A percentile compares a stretch with the other conserved stretches of the same genome.
Conservation (phyloP, 2,888 invertebrate genomes). For the Agonopterix subpropinquella region DNA sequence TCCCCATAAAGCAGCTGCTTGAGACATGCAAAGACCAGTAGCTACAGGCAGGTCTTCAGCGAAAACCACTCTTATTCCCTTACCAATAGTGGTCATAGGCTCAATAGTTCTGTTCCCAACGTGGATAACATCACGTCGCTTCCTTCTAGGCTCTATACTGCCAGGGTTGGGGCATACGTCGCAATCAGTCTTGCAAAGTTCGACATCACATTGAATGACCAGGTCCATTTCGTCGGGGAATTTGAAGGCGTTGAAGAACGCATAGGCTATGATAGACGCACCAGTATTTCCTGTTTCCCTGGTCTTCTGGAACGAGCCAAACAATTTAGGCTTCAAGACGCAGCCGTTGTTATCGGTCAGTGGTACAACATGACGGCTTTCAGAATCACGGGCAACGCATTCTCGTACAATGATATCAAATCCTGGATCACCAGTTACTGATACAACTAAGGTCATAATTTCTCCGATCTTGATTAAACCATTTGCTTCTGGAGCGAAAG, state of each 20-base stretch:
- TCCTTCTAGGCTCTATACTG: constrained; percentile 69
- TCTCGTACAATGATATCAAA: constrained; percentile 87
- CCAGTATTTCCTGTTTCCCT: constrained; percentile 83
- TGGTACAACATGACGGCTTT: constrained; percentile 78
- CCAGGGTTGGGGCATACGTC: constrained; percentile 82
- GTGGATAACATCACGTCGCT: constrained; percentile 59
- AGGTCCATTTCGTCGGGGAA: constrained; percentile 91
- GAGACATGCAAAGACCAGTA: constrained; percentile 77
- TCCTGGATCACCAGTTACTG: constrained; percentile 86
- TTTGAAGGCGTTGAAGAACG: constrained; percentile 88
- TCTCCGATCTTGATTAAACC: constrained; percentile 89
- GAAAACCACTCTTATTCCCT: constrained; percentile 80
- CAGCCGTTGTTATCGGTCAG: constrained; percentile 86
- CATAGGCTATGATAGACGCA: constrained; percentile 84
- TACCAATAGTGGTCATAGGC: constrained; percentile 78
- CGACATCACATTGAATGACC: constrained; percentile 87
- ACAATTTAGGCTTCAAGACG: constrained; percentile 85
- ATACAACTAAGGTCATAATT: constrained; percentile 86
- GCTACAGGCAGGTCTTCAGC: constrained; percentile 78
- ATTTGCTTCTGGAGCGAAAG: constrained; percentile 84
- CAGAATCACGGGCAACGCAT: constrained; percentile 83
- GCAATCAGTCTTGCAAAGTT: constrained; percentile 87
- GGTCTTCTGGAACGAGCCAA: constrained; percentile 89
- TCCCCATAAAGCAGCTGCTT: constrained; percentile 78
- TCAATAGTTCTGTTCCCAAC: constrained; percentile 67